Evolutionary conservation across 2,797 vertebrate genomes (phyloP), one percentile per base, ranked within the genome.

Genomic region (Lagodon rhomboides): DNA sequence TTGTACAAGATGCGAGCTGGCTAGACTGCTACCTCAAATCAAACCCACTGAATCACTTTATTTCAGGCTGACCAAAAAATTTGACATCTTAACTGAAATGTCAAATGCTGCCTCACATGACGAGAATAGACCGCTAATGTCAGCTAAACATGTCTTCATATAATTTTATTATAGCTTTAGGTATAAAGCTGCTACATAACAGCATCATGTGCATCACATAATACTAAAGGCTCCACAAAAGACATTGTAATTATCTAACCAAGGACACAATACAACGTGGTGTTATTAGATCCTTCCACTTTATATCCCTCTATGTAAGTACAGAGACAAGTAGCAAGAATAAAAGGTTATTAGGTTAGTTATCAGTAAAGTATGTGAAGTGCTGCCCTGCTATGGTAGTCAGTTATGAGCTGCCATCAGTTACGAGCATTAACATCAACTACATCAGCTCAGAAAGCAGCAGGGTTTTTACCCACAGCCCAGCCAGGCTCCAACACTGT

Each of bases 121-220:
- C 11, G 25, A 60, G 53, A 79, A 75, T 23, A 80, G 41, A 69
- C 62, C 46, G 63, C 70, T 74, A 46, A 72, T 38, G 56, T 84
- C 34, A 56, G 77, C 75, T 77, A 55, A 68, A 75, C 62, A 60
- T 20, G 43, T 84, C 55, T 81, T 86, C 56, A 75, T 73, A 79
- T 56, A 3, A 56, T 62, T 73, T 56, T 11, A 77, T 72, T 56
- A 81, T 75, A 73, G 68, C 63, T 87, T 85, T 50, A 63, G 47
- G 67, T 73, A 68, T 58, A 75, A 90, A 87, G 89, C 84, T 84
- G 84, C 88, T 92, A 88, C 82, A 83, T 80, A 62, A 71, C 68
- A 68, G 79, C 53, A 82, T 78, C 68, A 51, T 83, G 78, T 85
- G 79, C 70, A 79, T 69, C 22, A 68, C 59, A 73, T 61, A 68